A percentile compares a stretch with the other conserved stretches of the same genome.
Evolutionary conservation across 2,888 invertebrate genomes (phyloP).

Genomic region (Laspeyria flexula): DNA sequence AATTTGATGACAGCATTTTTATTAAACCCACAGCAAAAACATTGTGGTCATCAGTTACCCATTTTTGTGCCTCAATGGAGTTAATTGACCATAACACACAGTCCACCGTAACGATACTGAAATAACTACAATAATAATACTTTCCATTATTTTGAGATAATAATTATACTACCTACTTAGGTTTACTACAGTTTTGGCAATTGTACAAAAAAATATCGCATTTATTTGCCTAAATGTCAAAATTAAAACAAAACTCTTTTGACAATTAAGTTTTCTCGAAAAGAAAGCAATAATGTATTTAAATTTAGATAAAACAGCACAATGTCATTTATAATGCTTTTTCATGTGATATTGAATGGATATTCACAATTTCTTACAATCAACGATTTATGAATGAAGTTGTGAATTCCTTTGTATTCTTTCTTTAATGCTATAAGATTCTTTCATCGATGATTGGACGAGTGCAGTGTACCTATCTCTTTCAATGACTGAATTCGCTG

Average conservation of each 20-base stretch:
- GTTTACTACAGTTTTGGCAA: slow-evolving; percentile 63
- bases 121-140: slow-evolving; percentile 63
- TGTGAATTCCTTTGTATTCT: too few relatives aligned
- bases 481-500: too few relatives aligned
- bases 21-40: slow-evolving; percentile 24
- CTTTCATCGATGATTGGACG: too few relatives aligned
- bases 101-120: slow-evolving; percentile 54
- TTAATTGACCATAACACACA: slow-evolving; percentile 69
- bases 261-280: too few relatives aligned
- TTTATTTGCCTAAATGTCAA: too few relatives aligned
- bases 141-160: slow-evolving; percentile 57
- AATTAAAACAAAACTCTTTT: too few relatives aligned
- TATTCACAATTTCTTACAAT: too few relatives aligned
- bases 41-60: slow-evolving; percentile 23
- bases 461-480: too few relatives aligned
- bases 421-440: too few relatives aligned
- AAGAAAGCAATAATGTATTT: too few relatives aligned
- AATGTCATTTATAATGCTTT: neutral
- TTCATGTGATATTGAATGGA: too few relatives aligned
- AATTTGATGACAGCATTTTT: neutral
- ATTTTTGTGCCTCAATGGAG: slow-evolving; percentile 56
- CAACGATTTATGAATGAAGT: too few relatives aligned
- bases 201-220: slow-evolving; percentile 56
- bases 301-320: neutral
- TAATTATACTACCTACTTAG: slow-evolving; percentile 40